A percentile compares a stretch with the other conserved stretches of the same genome.
These are phyloP conservation scores for Stictonetta naevosa DNA, from an alignment of 2,113 vertebrate species.

Conservation along the genomic window DNA sequence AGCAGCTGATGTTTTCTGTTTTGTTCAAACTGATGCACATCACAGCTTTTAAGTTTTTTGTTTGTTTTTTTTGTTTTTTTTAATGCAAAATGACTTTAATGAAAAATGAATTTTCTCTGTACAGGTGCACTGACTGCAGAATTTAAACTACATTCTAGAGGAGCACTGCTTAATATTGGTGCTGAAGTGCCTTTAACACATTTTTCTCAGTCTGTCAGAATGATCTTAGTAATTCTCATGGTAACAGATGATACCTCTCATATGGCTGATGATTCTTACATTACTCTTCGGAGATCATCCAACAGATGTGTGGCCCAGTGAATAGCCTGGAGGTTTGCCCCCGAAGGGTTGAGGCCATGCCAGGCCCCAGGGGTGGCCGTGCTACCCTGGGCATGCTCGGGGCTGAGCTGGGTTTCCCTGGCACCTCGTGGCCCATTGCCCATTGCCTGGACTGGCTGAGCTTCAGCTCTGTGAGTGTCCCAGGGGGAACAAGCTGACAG, in stretches of 20 bases:
- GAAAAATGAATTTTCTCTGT: neutral
- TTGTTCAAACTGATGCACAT: neutral
- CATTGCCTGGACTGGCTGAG: neutral
- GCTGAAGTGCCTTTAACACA: neutral
- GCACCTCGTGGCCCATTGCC: too few species aligned
- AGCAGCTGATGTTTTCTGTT: neutral
- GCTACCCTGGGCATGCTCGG: fast-evolving
- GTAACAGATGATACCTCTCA: neutral
- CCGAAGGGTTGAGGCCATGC: fast-evolving
- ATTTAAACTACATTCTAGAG: neutral
- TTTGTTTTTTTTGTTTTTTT: too few species aligned
- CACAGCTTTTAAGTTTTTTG: neutral
- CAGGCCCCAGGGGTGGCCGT: too few species aligned
- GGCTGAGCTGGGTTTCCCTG: neutral
- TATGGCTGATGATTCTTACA: neutral
- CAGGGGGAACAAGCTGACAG: neutral
- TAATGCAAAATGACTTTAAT: neutral
- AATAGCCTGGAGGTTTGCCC: neutral
- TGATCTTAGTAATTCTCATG: neutral
- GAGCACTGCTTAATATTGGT: neutral
- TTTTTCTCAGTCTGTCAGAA: neutral
- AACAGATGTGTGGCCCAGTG: neutral
- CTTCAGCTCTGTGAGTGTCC: neutral
- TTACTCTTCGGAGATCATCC: neutral
- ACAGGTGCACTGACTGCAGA: neutral